A percentile compares a stretch with the other conserved stretches of the same genome.
These are phyloP conservation scores for Aradophagus sp. DNA, from an alignment of 1,140 invertebrate species.

Conservation along the genomic window DNA sequence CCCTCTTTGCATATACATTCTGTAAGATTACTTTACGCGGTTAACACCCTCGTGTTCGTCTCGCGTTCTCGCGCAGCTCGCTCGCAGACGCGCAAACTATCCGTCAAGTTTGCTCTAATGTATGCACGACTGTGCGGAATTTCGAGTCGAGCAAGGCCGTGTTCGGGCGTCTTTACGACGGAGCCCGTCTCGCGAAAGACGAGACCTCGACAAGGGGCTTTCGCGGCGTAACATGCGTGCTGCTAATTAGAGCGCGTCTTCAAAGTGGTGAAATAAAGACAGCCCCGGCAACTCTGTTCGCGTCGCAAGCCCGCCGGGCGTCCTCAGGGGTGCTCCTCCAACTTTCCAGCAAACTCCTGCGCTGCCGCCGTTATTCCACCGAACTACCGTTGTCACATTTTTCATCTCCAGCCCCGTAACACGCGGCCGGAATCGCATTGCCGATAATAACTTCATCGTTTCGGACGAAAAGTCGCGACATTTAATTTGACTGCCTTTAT, in stretches of 20 bases:
- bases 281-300: conserved; percentile 23
- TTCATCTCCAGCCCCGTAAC: conserved; percentile 20
- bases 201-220: conserved; percentile 62
- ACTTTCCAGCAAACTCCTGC: conserved; percentile 30
- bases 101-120: conserved; percentile 72
- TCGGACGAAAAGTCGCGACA: conserved; percentile 48
- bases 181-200: conserved; percentile 54
- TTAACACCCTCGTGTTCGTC: conserved; percentile 69
- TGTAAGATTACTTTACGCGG: conserved; percentile 76
- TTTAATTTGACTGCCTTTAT: conserved; percentile 56
- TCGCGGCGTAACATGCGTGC: conserved; percentile 69
- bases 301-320: conserved; percentile 35
- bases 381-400: conserved; percentile 30
- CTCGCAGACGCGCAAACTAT: conserved; percentile 68
- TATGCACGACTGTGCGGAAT: conserved; percentile 73
- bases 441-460: conserved; percentile 51
- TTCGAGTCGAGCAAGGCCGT: conserved; percentile 68
- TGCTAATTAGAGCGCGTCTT: conserved; percentile 74
- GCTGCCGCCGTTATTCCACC: conserved; percentile 33
- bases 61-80: conserved; percentile 57
- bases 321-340: conserved; percentile 25
- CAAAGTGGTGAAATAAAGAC: conserved; percentile 65
- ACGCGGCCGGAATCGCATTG: conserved; percentile 4
- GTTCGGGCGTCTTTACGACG: conserved; percentile 66
- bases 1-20: conserved; percentile 76